phyloP scores from a whole-genome alignment of 2,797 vertebrate genomes.

The Notoglanidium macrostoma region DNA sequence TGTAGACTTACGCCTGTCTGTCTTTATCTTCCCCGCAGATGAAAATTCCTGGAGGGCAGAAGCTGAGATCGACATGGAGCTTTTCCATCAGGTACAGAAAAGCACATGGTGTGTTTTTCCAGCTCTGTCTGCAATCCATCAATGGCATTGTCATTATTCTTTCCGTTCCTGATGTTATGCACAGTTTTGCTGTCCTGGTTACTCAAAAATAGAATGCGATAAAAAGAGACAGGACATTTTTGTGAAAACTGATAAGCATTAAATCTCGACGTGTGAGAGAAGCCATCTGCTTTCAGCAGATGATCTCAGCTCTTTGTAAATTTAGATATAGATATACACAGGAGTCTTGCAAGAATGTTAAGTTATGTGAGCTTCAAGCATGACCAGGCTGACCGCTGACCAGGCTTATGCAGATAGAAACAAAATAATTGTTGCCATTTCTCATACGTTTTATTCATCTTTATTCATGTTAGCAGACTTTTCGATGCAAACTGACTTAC shows the following conservation, averaged over 20 bases:
- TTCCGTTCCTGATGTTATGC: conserved; percentile 28
- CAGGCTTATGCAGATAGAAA: not conserved
- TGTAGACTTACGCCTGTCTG: conserved; percentile 13
- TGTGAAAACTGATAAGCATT: not conserved
- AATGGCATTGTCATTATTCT: conserved; percentile 30
- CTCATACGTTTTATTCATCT: not conserved
- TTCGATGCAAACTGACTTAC: not conserved
- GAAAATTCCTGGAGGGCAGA: conserved; percentile 96
- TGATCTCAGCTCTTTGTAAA: not conserved
- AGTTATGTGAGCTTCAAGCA: not conserved
- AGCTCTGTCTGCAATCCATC: conserved; percentile 28
- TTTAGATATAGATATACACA: not conserved
- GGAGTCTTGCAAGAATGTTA: not conserved
- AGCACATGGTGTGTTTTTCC: conserved; percentile 29
- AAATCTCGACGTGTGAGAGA: conserved; percentile 4
- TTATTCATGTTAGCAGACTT: not conserved
- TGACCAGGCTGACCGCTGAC: not conserved
- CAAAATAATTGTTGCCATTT: not conserved
- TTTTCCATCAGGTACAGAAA: conserved; percentile 94
- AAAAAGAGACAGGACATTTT: not conserved
- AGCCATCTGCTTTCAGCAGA: not conserved
- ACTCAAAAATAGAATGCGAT: conserved; percentile 32
- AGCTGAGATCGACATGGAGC: conserved; percentile 98
- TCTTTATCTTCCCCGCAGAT: conserved; percentile 73
- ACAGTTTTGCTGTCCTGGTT: conserved; percentile 29